Evolutionary conservation across 2,888 invertebrate species (phyloP).

Genomic region (Dorcus hopei): DNA sequence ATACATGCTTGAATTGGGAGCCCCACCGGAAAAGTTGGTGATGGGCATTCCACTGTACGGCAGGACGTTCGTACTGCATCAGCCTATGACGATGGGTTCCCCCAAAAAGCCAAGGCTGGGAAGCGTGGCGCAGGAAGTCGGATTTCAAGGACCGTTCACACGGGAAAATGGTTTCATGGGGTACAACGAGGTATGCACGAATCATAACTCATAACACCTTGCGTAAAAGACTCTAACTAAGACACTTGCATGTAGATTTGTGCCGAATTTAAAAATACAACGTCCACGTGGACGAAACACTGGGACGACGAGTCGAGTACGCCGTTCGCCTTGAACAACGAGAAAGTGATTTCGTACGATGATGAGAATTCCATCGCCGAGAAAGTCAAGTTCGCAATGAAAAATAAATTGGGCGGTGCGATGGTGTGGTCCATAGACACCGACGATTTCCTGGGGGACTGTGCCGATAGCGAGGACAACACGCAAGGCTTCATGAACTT

Average conservation of each 20-base stretch:
- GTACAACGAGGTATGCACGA: slow-evolving; percentile 70
- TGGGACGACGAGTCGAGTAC: slow-evolving; percentile 70
- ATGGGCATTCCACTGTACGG: slow-evolving; percentile 84
- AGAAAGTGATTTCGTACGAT: slow-evolving; percentile 73
- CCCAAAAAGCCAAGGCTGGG: slow-evolving; percentile 52
- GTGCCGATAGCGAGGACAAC: slow-evolving; percentile 55
- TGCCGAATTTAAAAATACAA: slow-evolving; percentile 56
- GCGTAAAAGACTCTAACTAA: too few relatives aligned
- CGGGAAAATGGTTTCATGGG: slow-evolving; percentile 81
- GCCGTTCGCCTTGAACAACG: slow-evolving; percentile 60
- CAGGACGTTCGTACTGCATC: slow-evolving; percentile 65
- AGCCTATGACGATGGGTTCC: slow-evolving; percentile 40
- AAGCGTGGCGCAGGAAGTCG: slow-evolving; percentile 54
- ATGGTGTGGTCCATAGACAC: slow-evolving; percentile 92
- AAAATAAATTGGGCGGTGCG: slow-evolving; percentile 69
- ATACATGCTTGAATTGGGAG: slow-evolving; percentile 70
- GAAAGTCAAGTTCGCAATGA: slow-evolving; percentile 58
- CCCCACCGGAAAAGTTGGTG: slow-evolving; percentile 72
- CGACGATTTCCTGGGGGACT: slow-evolving; percentile 77
- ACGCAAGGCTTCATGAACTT: slow-evolving; percentile 55
- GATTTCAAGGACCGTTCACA: slow-evolving; percentile 76
- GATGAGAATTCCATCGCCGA: slow-evolving; percentile 68
- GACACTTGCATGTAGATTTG: slow-evolving; percentile 57
- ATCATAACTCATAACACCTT: not conserved
- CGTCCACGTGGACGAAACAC: slow-evolving; percentile 62